Conservation (phyloP, 2,888 invertebrate genomes). For the Endomychus coccineus region DNA sequence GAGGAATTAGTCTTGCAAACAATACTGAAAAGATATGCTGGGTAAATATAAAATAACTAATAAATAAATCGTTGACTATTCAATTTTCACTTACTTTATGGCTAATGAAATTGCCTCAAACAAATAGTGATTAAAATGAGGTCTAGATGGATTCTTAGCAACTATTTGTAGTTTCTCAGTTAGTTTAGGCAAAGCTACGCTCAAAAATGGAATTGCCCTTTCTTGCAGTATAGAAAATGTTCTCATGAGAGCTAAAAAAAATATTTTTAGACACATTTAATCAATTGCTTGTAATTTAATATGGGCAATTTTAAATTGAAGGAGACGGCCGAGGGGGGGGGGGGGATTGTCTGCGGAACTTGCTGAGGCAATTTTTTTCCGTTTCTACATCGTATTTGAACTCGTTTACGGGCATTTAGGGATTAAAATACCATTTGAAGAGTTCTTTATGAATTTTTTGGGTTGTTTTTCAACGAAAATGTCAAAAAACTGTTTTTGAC, state of each 20-base stretch:
- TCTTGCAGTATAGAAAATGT: slow-evolving; percentile 77
- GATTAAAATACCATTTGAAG: no score
- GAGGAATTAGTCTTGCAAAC: slow-evolving; percentile 75
- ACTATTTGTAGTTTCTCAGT: slow-evolving; percentile 76
- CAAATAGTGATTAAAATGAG: slow-evolving; percentile 96
- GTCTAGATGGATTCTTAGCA: slow-evolving; percentile 90
- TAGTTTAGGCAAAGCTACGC: slow-evolving; percentile 73
- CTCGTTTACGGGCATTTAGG: no score
- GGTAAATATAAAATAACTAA: slow-evolving; percentile 3
- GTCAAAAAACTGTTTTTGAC: no score
- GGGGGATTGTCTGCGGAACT: no score
- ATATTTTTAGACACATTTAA: no score
- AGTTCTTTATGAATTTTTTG: no score
- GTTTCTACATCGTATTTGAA: no score
- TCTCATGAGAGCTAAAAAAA: slow-evolving; percentile 75
- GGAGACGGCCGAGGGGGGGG: no score
- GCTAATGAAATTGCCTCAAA: slow-evolving; percentile 91
- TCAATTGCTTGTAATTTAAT: no score
- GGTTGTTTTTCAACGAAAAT: no score
- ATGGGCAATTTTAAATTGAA: no score
- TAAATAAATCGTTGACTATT: slow-evolving; percentile 3
- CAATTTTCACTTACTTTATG: slow-evolving; percentile 57
- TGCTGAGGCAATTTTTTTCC: no score
- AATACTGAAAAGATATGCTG: slow-evolving; percentile 49
- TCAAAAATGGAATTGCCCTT: slow-evolving; percentile 69